A percentile compares a stretch with the other conserved stretches of the same genome.
These are phyloP conservation scores for Oreochromis tanganicae DNA, from an alignment of 2,113 vertebrate species.

Conservation along the genomic window DNA sequence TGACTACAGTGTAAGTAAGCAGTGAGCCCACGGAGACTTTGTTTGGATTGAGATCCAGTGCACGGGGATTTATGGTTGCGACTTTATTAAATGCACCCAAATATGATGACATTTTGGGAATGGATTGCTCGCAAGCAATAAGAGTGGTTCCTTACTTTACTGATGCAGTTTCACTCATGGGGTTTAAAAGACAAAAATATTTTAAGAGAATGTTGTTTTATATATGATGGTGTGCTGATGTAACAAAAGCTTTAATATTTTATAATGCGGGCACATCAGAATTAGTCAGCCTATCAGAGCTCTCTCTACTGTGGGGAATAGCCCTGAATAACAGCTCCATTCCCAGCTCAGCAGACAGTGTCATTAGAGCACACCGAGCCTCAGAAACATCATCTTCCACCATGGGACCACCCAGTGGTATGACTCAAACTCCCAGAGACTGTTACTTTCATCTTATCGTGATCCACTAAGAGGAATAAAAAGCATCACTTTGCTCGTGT, in stretches of 20 bases:
- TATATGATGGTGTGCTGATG: background rate
- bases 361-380: constrained; percentile 40
- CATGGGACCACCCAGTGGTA: constrained; percentile 48
- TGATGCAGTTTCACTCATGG: background rate
- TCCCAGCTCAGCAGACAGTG: constrained; percentile 8
- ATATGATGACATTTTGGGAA: background rate
- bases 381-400: constrained; percentile 27
- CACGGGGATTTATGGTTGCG: background rate
- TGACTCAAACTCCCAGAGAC: constrained; percentile 55
- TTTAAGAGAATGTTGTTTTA: background rate
- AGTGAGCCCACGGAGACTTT: background rate
- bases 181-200: background rate
- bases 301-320: constrained; percentile 29
- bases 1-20: background rate
- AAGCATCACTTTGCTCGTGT: constrained; percentile 11
- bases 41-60: background rate
- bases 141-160: background rate
- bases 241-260: constrained; percentile 1
- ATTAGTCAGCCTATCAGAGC: constrained; percentile 34
- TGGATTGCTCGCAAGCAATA: background rate
- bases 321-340: constrained; percentile 42
- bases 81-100: background rate
- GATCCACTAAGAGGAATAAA: constrained; percentile 29
- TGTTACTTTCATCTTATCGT: constrained; percentile 39
- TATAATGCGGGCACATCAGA: background rate